Conservation (phyloP, 2,113 vertebrate genomes). For the Dicerorhinus sumatrensis region DNA sequence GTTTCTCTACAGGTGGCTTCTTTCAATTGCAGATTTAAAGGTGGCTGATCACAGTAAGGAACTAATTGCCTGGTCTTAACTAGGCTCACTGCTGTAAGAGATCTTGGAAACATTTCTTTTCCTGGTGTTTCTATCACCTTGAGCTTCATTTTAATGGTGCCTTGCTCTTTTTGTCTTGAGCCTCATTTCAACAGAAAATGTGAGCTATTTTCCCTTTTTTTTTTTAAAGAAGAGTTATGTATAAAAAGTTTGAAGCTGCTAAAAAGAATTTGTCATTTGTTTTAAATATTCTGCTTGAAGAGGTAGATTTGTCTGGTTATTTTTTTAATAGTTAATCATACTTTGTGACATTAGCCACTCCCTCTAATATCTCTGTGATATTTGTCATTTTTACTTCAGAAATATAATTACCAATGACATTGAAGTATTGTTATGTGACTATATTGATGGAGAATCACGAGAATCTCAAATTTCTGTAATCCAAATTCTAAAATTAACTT, state of each 20-base stretch:
- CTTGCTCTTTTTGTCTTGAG: conserved; percentile 5
- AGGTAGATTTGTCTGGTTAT: neutral
- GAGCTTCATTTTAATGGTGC: conserved; percentile 31
- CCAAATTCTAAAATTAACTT: neutral
- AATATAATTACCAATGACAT: neutral
- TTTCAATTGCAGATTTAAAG: conserved; percentile 56
- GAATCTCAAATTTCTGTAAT: neutral
- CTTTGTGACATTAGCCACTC: neutral
- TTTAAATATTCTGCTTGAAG: neutral
- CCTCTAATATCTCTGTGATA: neutral
- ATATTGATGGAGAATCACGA: neutral
- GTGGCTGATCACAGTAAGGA: conserved; percentile 24
- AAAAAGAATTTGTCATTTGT: conserved; percentile 15
- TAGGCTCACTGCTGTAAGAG: neutral
- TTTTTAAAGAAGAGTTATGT: neutral
- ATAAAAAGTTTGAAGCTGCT: neutral
- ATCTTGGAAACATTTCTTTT: conserved; percentile 43
- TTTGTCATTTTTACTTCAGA: neutral
- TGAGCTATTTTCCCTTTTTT: neutral
- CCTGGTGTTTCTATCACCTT: conserved; percentile 17
- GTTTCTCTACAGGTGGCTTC: conserved; percentile 39
- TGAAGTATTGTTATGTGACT: neutral
- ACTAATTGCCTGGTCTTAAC: conserved; percentile 55
- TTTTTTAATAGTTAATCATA: neutral
- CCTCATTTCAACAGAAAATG: neutral